These are phyloP conservation scores for Drosophila pallidifrons DNA, from an alignment of 1,140 invertebrate species.

Conservation along the genomic window DNA sequence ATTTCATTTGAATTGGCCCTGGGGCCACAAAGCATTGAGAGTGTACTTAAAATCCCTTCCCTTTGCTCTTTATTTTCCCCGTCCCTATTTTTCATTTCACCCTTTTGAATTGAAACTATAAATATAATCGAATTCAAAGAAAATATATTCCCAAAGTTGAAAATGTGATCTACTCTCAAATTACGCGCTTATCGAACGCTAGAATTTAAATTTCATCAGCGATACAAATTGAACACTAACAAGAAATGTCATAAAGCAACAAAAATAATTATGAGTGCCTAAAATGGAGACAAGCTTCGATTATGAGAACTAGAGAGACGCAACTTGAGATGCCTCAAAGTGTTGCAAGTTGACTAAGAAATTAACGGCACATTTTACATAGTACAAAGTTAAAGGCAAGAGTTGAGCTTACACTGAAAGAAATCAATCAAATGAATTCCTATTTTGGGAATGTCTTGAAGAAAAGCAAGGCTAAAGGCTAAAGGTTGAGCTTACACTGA, in stretches of 20 bases:
- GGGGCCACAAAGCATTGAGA: neutral
- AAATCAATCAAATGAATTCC: too few relatives aligned
- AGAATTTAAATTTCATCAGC: neutral
- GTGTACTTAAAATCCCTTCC: slow-evolving; percentile 5
- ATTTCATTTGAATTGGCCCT: slow-evolving; percentile 9
- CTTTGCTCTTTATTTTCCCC: slow-evolving; percentile 7
- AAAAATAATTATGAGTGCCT: neutral
- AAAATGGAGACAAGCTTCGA: neutral
- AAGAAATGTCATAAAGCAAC: slow-evolving; percentile 23
- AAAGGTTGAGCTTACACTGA: too few relatives aligned
- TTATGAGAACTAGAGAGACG: slow-evolving; percentile 3
- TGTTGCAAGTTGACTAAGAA: slow-evolving; percentile 4
- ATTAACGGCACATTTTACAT: neutral
- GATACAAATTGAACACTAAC: slow-evolving; percentile 16
- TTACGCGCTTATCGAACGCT: neutral
- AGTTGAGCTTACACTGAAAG: too few relatives aligned
- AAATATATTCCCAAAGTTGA: too few relatives aligned
- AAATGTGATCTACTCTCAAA: neutral
- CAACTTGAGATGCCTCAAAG: slow-evolving; percentile 14
- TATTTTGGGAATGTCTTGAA: too few relatives aligned
- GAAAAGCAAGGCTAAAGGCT: too few relatives aligned
- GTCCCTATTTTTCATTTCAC: neutral
- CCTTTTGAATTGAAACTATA: neutral
- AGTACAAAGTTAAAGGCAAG: neutral
- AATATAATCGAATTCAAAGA: too few relatives aligned